Evolutionary conservation across 92 coral and sea anemone species (phyloP), one percentile per base, ranked within the genome.

Genomic region (Heteractis magnifica): DNA sequence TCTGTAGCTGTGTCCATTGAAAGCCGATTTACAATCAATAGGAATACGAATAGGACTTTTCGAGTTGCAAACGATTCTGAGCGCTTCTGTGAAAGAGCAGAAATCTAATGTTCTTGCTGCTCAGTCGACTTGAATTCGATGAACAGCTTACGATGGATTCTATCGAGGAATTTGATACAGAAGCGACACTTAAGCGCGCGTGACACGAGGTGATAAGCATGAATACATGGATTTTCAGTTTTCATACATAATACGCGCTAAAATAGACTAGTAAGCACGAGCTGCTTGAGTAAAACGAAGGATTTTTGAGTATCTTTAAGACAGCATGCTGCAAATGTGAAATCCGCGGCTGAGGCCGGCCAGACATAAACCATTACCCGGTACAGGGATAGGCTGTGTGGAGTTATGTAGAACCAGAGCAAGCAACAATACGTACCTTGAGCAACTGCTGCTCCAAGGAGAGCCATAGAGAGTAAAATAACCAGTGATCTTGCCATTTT

Each of bases 381-480:
- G 19, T n/a, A 14, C 10, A 26, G 72, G 71, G 72, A 56, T 56
- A 56, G 70, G 75, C 76, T 19, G 62, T 23, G 13, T 34, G 44
- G 44, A 34, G 4, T 23, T 26, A 48, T 68, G 10, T 48, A 59
- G 83, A 4, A 74, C 13, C 19, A 52, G 3, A 68, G 49, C 73
- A 26, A 8, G 3, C 49, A 55, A 19, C 8, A 18, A 34, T 2
- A 19, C 49, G 20, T 68, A 68, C 78, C 78, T 49, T 74, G 52
- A 21, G 84, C 84, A 34, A 70, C 84, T 68, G 84, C 48, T 55
- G 65, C 62, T n/a, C 77, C 77, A 81, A 81, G 4, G 0, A 65
- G 50, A 12, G 58, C 76, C 84, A 81, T n/a, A 51, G 51, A 81
- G 6, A 81, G 18, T 8, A 70, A 68, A 20, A 81, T 6, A 12